Evolutionary conservation across 2,888 invertebrate species (phyloP), one percentile per base, ranked within the genome.

Genomic region (Sisyra nigra): DNA sequence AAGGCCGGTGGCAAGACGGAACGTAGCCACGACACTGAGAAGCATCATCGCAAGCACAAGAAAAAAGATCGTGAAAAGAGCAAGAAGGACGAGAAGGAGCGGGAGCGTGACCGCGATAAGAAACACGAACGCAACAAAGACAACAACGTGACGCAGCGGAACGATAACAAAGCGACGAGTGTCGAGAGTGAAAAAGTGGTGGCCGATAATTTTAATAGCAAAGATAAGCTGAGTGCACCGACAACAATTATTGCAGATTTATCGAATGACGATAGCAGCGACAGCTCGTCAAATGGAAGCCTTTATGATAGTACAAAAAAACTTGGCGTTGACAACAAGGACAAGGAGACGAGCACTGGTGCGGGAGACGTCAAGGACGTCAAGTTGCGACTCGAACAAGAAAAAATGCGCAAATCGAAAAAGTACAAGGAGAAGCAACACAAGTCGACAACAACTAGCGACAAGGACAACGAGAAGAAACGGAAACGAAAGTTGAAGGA

Each of bases 391-490:
- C 39, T 41, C n/a, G 48, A 51, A 44, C 38, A 44, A n/a, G 50
- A 48, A 39, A 48, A 49, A 30, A 34, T 40, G 24, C 45, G 49
- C 10, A 48, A 49, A 46, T 35, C 45, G 46, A 68, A 66, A 52
- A 69, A 67, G 55, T 66, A 66, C 47, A 71, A 70, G 56, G 70
- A 69, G 58, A 72, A 72, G n/a, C n/a, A n/a, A 13, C 69, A 73
- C 48, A 69, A 71, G 60, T 61, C 67, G 47, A 65, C 69, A 40
- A 64, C 66, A 40, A 71, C 72, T 36, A 65, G 61, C 41, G 71
- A 70, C 47, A 68, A 69, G 46, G 76, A 77, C 48, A 72, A 71
- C 49, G 69, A 74, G 33, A 77, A 78, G 49, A 74, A 75, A 54
- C 65, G 76, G 42, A 78, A 77, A 62, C 65, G 72, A 18, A 76